Evolutionary conservation across 1,140 invertebrate genomes (phyloP), one percentile per base, ranked within the genome.

Genomic region (Drosophila eugracilis): DNA sequence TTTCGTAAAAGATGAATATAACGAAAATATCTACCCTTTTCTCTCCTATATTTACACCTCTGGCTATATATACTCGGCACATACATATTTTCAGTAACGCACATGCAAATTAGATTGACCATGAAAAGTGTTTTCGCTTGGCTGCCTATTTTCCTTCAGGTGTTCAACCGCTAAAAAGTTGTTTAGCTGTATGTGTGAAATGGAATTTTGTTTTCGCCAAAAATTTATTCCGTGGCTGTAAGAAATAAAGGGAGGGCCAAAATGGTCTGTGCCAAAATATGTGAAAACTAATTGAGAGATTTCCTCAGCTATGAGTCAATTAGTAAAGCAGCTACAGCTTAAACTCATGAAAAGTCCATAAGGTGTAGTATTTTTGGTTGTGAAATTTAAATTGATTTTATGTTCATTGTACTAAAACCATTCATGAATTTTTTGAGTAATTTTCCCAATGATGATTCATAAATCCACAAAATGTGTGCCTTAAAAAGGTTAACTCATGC

Each of bases 41-140:
- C 15, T 26, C 26, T 26, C 9, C 5, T 47, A 34, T 30, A 24
- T 22, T 41, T 22, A 37, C 15, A 41, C 12, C 28, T 28, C 22
- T 48, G 6, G 14, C 9, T 45, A 53, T 55, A 45, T 62, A 12
- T 55, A 32, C n/a, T n/a, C n/a, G n/a, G n/a, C n/a, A n/a, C 44
- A 34, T 39, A 44, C 26, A 37, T 19, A 47, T 62, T 15, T 42
- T 62, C 34, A 62, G 55, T 62, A 73, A 73, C 67, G 48, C 69
- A 74, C 57, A 74, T 63, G 70, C 70, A 74, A 74, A 74, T 73
- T 74, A 74, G 57, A 63, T 74, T 74, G 70, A 74, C 70, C 70
- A 73, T 74, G 70, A 74, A 74, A 73, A 74, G 49, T 74, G 57
- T 74, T 74, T 74, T 74, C 34, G 70, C 70, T 24, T 63, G 22